These are phyloP conservation scores for Candidula unifasciata DNA, from an alignment of 2,888 invertebrate genomes.

Conservation along the genomic window DNA sequence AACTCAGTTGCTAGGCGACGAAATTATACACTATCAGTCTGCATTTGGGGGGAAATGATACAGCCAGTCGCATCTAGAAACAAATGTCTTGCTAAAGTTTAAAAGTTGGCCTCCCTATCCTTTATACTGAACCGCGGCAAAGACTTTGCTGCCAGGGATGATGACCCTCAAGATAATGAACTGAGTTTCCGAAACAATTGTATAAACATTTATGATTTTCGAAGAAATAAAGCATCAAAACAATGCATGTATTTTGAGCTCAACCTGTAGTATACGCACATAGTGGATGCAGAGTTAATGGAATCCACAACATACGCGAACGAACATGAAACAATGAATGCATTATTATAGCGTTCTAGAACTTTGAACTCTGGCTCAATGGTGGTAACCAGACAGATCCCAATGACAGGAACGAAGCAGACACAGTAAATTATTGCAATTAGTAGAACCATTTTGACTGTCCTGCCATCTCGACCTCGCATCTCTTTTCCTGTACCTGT, in stretches of 20 bases:
- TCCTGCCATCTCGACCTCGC: not conserved
- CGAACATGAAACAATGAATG: slow-evolving; percentile 2
- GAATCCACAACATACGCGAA: slow-evolving; percentile 17
- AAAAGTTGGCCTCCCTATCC: too few relatives aligned
- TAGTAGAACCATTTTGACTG: not conserved
- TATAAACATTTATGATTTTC: too few relatives aligned
- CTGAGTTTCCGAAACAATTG: too few relatives aligned
- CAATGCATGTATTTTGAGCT: slow-evolving; percentile 9
- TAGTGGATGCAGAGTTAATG: not conserved
- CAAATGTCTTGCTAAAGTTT: too few relatives aligned
- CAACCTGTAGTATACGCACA: slow-evolving; percentile 12
- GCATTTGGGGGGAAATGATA: too few relatives aligned
- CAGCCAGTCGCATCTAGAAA: too few relatives aligned
- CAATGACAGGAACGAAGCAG: slow-evolving; percentile 17
- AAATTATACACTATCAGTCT: too few relatives aligned
- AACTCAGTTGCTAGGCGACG: too few relatives aligned
- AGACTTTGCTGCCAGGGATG: too few relatives aligned
- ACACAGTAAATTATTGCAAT: slow-evolving; percentile 12
- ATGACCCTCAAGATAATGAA: too few relatives aligned
- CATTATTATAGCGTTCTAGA: not conserved
- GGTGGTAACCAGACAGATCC: not conserved
- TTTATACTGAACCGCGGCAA: too few relatives aligned
- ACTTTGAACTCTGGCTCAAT: slow-evolving; percentile 12
- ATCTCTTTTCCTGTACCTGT: not conserved
- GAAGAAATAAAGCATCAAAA: not conserved